Base-by-base conservation (phyloP, 2,113 vertebrate species). In the Fregetta grallaria region DNA sequence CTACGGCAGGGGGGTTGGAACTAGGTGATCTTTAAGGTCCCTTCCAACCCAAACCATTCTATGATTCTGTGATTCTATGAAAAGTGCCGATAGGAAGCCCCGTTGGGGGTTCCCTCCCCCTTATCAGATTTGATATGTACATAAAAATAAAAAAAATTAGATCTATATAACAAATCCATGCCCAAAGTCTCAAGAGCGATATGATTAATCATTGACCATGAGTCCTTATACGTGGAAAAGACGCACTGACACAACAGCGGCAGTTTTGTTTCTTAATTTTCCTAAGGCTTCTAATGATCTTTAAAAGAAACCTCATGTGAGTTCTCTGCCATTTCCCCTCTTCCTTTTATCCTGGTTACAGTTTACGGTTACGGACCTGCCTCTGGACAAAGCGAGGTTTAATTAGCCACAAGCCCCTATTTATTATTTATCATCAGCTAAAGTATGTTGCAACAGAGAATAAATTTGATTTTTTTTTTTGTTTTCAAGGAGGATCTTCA, bases 351-450 rank as follows among this genome's bases (percentile, higher is more conserved):
- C 90, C 68, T 36, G 58, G 56, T 70, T 78, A 52, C 2, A 13
- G 59, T 92, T 83, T 76, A 76, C 3, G 2, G 38, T 23, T 71
- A 42, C 2, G 9, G 38, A 36, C 49, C 82, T 83, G 94, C 67
- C 94, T 81, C 83, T 79, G 94, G 86, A 93, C 92, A 95, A 79
- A 92, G 91, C 6, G 5, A 92, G 68, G 56, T n/a, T 94, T 96
- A 94, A 97, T 97, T 92, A 97, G 87, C 86, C 76, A 92, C 79
- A 59, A 90, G 83, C 88, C 68, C 91, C 88, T 38, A 5, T 88
- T 92, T 91, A 91, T 79, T 87, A 85, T 88, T 92, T 75, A 76
- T 96, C 95, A 95, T 75, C 94, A 82, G 66, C 90, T 78, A 61
- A 73, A 96, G 84, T 71, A 58, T 11, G 61, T 36, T 58, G 77